Conservation (phyloP, 2,797 vertebrate species). For the Epinephelus awoara region DNA sequence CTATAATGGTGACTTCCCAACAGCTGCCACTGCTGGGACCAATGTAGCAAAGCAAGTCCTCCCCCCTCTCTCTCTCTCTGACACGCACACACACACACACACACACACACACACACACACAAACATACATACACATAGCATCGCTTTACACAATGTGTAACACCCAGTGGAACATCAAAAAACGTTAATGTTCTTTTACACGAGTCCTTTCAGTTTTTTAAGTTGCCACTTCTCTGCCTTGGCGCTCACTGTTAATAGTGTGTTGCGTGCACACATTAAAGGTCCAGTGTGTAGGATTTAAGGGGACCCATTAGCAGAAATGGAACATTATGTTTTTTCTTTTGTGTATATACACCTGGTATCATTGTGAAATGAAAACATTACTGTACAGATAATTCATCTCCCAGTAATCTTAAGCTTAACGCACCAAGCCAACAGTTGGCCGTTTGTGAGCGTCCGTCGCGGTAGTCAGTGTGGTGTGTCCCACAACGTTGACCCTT, state of each 20-base stretch:
- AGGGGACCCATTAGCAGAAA: too few species aligned
- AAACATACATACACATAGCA: not conserved
- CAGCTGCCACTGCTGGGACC: constrained; percentile 24
- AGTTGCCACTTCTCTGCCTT: not conserved
- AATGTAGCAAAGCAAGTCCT: constrained; percentile 8
- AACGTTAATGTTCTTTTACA: not conserved
- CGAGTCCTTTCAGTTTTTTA: constrained; percentile 4
- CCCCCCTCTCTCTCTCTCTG: not conserved
- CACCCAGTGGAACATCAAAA: not conserved
- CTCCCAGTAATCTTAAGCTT: too few species aligned
- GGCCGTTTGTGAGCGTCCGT: too few species aligned
- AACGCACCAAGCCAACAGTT: too few species aligned
- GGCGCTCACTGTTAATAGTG: constrained; percentile 6
- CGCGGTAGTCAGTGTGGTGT: too few species aligned
- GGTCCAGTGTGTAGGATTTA: too few species aligned
- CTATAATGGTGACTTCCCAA: constrained; percentile 38
- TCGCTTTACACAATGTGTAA: not conserved
- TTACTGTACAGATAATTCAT: too few species aligned
- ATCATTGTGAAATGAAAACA: too few species aligned
- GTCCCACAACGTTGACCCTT: too few species aligned
- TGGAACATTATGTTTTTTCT: too few species aligned
- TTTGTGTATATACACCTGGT: too few species aligned
- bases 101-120: not conserved
- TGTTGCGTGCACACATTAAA: constrained; percentile 1
- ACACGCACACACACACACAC: constrained; percentile 9